Evolutionary conservation across 2,797 vertebrate species (phyloP).

Genomic region (Sebastiscus tertius): DNA sequence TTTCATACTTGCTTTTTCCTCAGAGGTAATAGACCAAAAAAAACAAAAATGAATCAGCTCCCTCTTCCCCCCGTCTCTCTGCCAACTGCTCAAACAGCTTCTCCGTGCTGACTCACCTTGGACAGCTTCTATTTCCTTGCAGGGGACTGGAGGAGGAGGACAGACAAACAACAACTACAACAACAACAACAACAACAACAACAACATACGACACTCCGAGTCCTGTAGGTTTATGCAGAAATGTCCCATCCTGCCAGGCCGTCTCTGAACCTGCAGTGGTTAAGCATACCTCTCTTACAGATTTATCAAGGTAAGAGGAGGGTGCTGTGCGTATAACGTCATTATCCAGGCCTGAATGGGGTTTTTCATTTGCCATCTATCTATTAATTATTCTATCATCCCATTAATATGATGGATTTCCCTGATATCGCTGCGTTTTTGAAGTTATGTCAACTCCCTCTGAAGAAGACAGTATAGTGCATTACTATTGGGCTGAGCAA

Average conservation of each 20-base stretch:
- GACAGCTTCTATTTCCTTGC: slow-evolving; percentile 54
- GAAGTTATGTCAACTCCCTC: not conserved
- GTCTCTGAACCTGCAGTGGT: slow-evolving; percentile 1
- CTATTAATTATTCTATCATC: slow-evolving; percentile 7
- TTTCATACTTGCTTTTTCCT: not conserved
- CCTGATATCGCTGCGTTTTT: not conserved
- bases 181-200: slow-evolving; percentile 17
- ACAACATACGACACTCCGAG: slow-evolving; percentile 34
- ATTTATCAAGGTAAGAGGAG: slow-evolving; percentile 30
- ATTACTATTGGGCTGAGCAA: not conserved
- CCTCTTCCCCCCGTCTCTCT: slow-evolving; percentile 7
- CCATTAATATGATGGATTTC: not conserved
- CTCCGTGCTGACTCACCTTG: slow-evolving; percentile 69
- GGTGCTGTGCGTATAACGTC: slow-evolving; percentile 18
- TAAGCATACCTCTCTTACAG: slow-evolving; percentile 23
- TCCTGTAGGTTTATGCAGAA: slow-evolving; percentile 47
- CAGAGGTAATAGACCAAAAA: not conserved
- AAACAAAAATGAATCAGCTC: not conserved
- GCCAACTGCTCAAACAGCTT: slow-evolving; percentile 64
- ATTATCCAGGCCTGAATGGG: slow-evolving; percentile 14
- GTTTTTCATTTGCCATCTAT: slow-evolving; percentile 5
- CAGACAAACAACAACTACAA: no score
- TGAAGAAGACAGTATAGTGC: not conserved
- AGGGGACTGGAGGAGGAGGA: slow-evolving; percentile 42
- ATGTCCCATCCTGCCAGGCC: slow-evolving; percentile 37